phyloP scores from a whole-genome alignment of 2,888 invertebrate species.

The Lithodes maja region DNA sequence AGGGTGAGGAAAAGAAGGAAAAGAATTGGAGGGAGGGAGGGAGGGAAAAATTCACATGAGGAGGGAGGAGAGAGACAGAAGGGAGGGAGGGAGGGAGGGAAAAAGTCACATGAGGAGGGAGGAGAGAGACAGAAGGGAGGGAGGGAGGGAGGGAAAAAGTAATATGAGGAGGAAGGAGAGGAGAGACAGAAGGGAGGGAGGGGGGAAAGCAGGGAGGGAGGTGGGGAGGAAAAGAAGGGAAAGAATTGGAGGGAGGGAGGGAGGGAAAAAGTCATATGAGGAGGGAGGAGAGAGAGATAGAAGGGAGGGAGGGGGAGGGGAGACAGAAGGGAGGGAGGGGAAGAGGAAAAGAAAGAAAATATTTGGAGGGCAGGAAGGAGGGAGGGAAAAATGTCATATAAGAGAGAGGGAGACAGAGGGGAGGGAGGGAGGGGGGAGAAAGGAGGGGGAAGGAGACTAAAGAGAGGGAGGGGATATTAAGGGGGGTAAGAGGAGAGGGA shows the following conservation, averaged over 20 bases:
- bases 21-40: neutral
- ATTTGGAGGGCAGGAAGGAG: neutral
- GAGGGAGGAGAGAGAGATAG: neutral
- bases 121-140: neutral
- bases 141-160: neutral
- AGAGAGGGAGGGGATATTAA: neutral
- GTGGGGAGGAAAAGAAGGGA: neutral
- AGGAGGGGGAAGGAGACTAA: neutral
- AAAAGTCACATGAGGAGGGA: slow-evolving; percentile 14
- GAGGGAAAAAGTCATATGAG: neutral
- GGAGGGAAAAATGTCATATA: neutral
- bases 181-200: neutral
- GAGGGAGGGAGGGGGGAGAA: neutral
- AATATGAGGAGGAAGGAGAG: neutral
- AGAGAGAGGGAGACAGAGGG: neutral
- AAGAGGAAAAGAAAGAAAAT: neutral
- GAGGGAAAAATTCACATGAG: neutral
- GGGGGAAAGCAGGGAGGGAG: neutral
- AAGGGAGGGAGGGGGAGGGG: slow-evolving; percentile 9
- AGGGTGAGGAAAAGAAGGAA: neutral
- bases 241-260: neutral
- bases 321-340: neutral
- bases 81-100: slow-evolving; percentile 2
- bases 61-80: neutral
- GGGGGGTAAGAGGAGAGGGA: neutral